A percentile compares a stretch with the other conserved stretches of the same genome.
These are phyloP conservation scores for Acromyrmex echinatior DNA, from an alignment of 1,140 invertebrate genomes.

Conservation along the genomic window DNA sequence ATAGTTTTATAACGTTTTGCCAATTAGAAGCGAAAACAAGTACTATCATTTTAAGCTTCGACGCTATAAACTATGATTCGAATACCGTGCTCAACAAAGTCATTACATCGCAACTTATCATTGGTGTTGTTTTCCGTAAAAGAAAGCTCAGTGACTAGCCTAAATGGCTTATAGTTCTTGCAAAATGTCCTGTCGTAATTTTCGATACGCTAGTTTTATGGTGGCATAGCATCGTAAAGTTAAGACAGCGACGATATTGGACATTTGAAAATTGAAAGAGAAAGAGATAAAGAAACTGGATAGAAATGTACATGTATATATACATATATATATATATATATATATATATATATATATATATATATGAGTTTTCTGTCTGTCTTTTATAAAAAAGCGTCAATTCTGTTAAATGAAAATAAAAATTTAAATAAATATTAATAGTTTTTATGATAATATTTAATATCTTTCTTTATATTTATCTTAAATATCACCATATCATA, in stretches of 20 bases:
- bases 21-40: background rate
- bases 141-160: constrained; percentile 41
- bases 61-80: constrained; percentile 35
- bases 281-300: constrained; percentile 16
- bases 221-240: constrained; percentile 73
- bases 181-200: constrained; percentile 79
- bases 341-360: too few relatives aligned
- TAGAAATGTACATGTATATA: background rate
- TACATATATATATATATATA: too few relatives aligned
- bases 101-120: constrained; percentile 33
- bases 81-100: background rate
- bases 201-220: constrained; percentile 82
- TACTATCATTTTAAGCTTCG: background rate
- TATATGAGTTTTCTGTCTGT: too few relatives aligned
- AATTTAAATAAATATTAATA: background rate
- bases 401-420: background rate
- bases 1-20: background rate
- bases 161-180: constrained; percentile 68
- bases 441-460: background rate
- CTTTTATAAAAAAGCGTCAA: background rate
- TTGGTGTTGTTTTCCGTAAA: constrained; percentile 38
- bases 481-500: too few relatives aligned
- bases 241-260: constrained; percentile 65
- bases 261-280: constrained; percentile 48
- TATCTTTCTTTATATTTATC: background rate